Percentiles rank a stretch among this genome's conserved stretches.
Conservation (phyloP, 2,888 invertebrate genomes). For the Caenorhabditis virilis region DNA sequence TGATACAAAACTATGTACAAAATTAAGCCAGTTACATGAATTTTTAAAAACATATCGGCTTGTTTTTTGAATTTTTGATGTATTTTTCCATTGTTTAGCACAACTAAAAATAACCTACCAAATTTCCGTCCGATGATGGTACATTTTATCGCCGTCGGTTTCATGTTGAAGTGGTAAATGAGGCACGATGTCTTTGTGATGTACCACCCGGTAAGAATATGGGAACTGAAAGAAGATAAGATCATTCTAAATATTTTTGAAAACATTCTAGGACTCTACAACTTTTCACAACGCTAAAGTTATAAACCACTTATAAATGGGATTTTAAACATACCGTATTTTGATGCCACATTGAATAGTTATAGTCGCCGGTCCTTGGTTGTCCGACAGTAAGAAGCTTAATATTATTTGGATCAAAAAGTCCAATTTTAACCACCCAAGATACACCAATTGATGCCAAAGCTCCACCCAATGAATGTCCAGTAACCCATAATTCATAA, state of each 20-base stretch:
- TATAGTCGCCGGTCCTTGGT: conserved; percentile 34
- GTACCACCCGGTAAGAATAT: conserved; percentile 34
- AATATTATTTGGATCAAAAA: conserved; percentile 14
- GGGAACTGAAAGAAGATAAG: conserved; percentile 29
- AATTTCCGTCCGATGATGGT: conserved; percentile 34
- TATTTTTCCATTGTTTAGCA: no score
- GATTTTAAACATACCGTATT: conserved; percentile 14
- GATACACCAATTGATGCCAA: conserved; percentile 33
- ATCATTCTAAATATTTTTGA: no score
- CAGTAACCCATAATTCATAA: conserved; percentile 38
- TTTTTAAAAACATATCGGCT: no score
- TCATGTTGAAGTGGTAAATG: conserved; percentile 36
- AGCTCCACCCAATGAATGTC: conserved; percentile 33
- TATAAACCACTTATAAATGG: no score
- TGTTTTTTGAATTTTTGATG: no score
- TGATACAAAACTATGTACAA: no score
- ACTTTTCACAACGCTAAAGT: no score
- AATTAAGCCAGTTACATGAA: no score
- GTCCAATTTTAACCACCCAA: conserved; percentile 24
- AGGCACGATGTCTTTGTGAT: conserved; percentile 33
- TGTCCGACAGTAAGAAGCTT: conserved; percentile 33
- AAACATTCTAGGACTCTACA: no score
- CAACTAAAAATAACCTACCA: conserved; percentile 13
- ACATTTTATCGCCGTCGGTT: conserved; percentile 33
- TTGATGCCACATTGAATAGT: conserved; percentile 37